Evolutionary conservation across 2,888 invertebrate species (phyloP).

Genomic region (Acleris cristana): DNA sequence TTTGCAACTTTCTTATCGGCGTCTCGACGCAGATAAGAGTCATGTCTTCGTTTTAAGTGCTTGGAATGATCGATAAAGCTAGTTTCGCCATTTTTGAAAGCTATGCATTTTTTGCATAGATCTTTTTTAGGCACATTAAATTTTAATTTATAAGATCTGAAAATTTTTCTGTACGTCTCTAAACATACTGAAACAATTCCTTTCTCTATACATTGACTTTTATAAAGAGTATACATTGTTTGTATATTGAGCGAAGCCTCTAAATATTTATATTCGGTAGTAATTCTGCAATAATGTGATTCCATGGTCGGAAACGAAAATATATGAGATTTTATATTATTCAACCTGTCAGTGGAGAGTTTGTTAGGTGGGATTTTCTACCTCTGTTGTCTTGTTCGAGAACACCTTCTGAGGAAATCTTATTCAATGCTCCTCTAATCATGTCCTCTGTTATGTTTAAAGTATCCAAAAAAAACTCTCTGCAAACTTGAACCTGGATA

Average conservation of each 20-base stretch:
- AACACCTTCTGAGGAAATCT: constrained; percentile 36
- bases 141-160: constrained; percentile 41
- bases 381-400: constrained; percentile 39
- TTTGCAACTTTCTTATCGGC: constrained; percentile 45
- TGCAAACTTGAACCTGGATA: constrained; percentile 19
- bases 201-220: constrained; percentile 1
- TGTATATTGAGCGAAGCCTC: too few species aligned
- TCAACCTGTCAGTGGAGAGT: constrained; percentile 25
- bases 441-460: constrained; percentile 39
- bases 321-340: constrained; percentile 39
- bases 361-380: constrained; percentile 39
- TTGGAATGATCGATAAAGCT: constrained; percentile 23
- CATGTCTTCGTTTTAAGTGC: constrained; percentile 5
- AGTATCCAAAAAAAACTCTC: constrained; percentile 26
- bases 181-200: not conserved
- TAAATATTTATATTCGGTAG: not conserved
- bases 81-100: constrained; percentile 39
- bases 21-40: constrained; percentile 43
- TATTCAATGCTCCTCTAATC: constrained; percentile 43
- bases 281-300: constrained; percentile 44
- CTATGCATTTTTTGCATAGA: constrained; percentile 46
- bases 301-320: constrained; percentile 45
- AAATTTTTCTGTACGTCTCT: constrained; percentile 23
- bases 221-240: too few species aligned
- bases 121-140: constrained; percentile 47